Evolutionary conservation across 30 jellyfish, hydroid and myxozoan species (phyloP).

Genomic region (Rhopilema esculentum): DNA sequence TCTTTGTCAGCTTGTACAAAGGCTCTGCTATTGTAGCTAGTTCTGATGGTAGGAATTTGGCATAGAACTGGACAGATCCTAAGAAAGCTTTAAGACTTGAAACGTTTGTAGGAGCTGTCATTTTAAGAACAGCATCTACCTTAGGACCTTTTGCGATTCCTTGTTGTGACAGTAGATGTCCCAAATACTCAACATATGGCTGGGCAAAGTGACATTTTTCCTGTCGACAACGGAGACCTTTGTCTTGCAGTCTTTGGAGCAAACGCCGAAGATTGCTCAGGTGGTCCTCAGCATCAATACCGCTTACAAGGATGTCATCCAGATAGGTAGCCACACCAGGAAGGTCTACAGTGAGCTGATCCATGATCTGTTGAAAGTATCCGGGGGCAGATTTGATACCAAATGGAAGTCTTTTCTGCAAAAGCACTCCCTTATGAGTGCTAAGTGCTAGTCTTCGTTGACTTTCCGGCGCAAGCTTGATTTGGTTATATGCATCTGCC

Average conservation of each 20-base stretch:
- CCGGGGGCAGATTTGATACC: constrained; percentile 57
- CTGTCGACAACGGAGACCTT: constrained; percentile 26
- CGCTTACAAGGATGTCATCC: too few species aligned
- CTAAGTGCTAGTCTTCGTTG: too few species aligned
- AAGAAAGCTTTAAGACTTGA: background rate
- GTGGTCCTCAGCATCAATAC: too few species aligned
- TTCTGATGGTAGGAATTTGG: too few species aligned
- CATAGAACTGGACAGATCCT: constrained; percentile 31
- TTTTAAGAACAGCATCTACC: background rate
- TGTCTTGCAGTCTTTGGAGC: constrained; percentile 23
- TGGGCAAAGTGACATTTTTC: constrained; percentile 31
- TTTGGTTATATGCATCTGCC: too few species aligned
- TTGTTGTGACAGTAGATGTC: constrained; percentile 27
- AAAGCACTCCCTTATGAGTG: constrained; percentile 54
- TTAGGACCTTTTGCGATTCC: constrained; percentile 40
- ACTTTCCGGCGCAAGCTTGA: too few species aligned
- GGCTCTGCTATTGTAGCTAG: too few species aligned
- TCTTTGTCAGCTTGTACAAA: too few species aligned
- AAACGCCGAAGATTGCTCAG: too few species aligned
- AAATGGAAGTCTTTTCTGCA: constrained; percentile 50
- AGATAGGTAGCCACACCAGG: too few species aligned
- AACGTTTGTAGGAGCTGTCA: constrained; percentile 20
- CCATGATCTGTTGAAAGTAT: constrained; percentile 25
- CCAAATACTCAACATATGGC: constrained; percentile 20
- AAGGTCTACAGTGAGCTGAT: too few species aligned